Base-by-base conservation (phyloP, 2,113 vertebrate species). In the Xyliphius kryptos region DNA sequence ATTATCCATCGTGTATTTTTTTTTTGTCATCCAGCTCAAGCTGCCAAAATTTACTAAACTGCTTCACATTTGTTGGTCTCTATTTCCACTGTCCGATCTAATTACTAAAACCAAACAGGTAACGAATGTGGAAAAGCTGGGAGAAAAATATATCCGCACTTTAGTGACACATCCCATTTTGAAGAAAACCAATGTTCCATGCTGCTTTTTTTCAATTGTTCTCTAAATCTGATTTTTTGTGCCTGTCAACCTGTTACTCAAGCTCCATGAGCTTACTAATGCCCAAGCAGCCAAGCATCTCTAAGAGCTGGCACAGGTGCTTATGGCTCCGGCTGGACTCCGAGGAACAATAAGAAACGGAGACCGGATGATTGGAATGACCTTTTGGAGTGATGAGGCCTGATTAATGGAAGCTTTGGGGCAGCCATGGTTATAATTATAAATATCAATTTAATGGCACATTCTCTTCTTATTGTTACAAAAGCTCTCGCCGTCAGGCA, bases 31-130 rank as follows among this genome's bases (percentile, higher is more conserved):
- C n/a, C n/a, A n/a, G n/a, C n/a, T n/a, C n/a, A n/a, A n/a, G n/a
- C n/a, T n/a, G n/a, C n/a, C n/a, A n/a, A n/a, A n/a, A n/a, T n/a
- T n/a, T n/a, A n/a, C n/a, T n/a, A n/a, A n/a, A n/a, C n/a, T n/a
- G n/a, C n/a, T n/a, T n/a, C n/a, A n/a, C n/a, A n/a, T n/a, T n/a
- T n/a, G n/a, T n/a, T n/a, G n/a, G n/a, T 63, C 47, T 43, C 13
- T 26, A 50, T n/a, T 36, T 43, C 49, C 8, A n/a, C 43, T 40
- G 32, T 40, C 43, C 38, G 63, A 19, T 63, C 80, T 85, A 75
- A 71, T 81, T 80, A 80, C 77, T 74, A 78, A 75, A 17, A 76
- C 77, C 70, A 78, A 74, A 78, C 78, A 81, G 78, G 76, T 81
- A 78, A 71, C 75, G 80, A 80, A 82, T 80, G 55, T 69, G 71